Evolutionary conservation across 92 coral and sea anemone genomes (phyloP), one percentile per base, ranked within the genome.

Genomic region (Zoanthus solanderi): DNA sequence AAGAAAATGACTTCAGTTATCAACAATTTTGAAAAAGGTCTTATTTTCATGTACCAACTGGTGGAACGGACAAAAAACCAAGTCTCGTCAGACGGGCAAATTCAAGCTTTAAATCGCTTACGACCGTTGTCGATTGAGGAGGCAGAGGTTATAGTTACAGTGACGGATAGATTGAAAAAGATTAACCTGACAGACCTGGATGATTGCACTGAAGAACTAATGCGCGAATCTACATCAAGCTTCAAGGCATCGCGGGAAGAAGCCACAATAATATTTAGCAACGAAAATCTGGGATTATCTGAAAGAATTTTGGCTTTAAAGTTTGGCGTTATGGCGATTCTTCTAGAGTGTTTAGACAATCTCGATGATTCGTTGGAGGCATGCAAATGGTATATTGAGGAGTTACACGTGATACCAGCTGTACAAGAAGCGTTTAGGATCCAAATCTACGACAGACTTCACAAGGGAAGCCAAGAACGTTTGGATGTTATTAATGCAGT

Each of bases 301-400:
- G 85, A 81, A 13, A 28, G 85, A 81, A 66, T 81, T 46, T 30
- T 81, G 29, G 85, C 85, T 50, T 81, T 81, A 37, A 81, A 81
- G 31, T 81, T 81, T 34, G 48, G 75, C 18, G 85, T 81, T 14
- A 81, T 81, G 85, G 85, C 85, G 85, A 47, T 81, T 66, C 50
- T 81, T 15, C 31, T 81, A 3, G 85, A 81, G 74, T 81, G 85
- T 52, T 18, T 68, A 53, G 85, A 81, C 17, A 81, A 8, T 28
- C 23, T 81, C 0, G 75, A 66, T 0, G 85, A 81, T 29, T 74
- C 85, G 6, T 81, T 81, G 6, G 85, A 81, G 44, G 85, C 85
- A 13, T 81, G 85, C 50, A 81, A 81, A 16, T 81, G 85, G 85
- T 81, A 81, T 42, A 63, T 81, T 10, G 85, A 81, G 13, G 85